Base-by-base conservation (phyloP, 2,113 vertebrate genomes). In the Chauna torquata region DNA sequence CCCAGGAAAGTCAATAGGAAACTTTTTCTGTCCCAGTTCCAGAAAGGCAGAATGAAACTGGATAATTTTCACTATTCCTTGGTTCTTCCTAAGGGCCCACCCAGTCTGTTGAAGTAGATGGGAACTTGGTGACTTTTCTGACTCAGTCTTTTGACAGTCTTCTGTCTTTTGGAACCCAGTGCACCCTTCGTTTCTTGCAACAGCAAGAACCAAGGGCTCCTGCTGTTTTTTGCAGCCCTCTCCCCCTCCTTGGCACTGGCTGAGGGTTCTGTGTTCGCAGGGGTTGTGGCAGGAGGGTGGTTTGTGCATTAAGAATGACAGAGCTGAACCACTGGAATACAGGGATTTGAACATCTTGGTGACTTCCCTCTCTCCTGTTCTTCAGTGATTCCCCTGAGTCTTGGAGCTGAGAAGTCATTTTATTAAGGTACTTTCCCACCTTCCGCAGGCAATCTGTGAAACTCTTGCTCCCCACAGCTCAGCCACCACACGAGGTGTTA, bases 361-460 rank as follows among this genome's bases (percentile, higher is more conserved):
- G 74, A 49, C 27, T 79, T 32, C 24, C 27, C 45, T 82, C 64
- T 58, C 40, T 72, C 8, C 36, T 25, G 14, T 49, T 55, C 49
- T 65, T 47, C 62, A 49, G 14, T 40, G 79, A 62, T 47, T 83
- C 25, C 34, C 44, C 40, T 45, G 18, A 88, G 30, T 52, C n/a
- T 65, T 19, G 19, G 44, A 69, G 23, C 24, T 76, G 25, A 47
- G 44, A 87, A 82, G 55, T 23, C 44, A 70, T 1, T 8, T 78
- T 59, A n/a, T 4, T 40, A 65, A 42, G 58, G 38, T 36, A 32
- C 9, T 83, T 80, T 62, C 98, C 66, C 76, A 98, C 98, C 98
- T 98, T 91, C 98, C 98, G 11, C 98, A 98, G 32, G 93, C 97
- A 76, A 98, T 50, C 58, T 90, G 95, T 1, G 97, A 97, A 86